phyloP scores from a whole-genome alignment of 2,797 vertebrate genomes.

The Neopelma chrysocephalum region DNA sequence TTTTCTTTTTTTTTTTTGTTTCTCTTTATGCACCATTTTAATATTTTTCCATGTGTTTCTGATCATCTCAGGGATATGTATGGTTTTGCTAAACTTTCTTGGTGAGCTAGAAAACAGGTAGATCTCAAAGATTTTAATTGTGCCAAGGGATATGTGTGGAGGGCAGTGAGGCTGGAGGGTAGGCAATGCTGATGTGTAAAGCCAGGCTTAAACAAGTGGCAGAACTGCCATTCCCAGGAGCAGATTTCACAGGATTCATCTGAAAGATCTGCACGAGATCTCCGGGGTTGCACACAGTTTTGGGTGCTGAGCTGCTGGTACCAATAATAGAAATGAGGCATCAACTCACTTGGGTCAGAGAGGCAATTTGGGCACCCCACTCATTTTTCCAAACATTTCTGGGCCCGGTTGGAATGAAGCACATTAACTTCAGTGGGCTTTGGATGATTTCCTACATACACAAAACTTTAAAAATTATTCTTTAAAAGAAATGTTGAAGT shows the following conservation, averaged over 20 bases:
- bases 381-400: constrained; percentile 15
- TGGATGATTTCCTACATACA: constrained; percentile 41
- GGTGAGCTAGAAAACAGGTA: neutral
- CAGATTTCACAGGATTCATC: neutral
- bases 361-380: neutral
- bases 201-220: neutral
- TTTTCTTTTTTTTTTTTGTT: neutral
- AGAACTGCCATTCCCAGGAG: neutral
- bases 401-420: neutral
- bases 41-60: constrained; percentile 57
- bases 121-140: neutral
- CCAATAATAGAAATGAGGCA: neutral
- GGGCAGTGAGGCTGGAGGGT: neutral
- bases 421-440: constrained; percentile 28
- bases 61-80: neutral
- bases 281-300: neutral
- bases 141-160: neutral
- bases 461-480: constrained; percentile 6
- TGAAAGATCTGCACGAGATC: neutral
- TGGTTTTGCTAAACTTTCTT: neutral
- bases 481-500: constrained; percentile 1
- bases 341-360: neutral
- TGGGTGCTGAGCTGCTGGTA: neutral
- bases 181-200: neutral
- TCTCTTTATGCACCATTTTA: neutral